Evolutionary conservation across 2,888 invertebrate species (phyloP).

Genomic region (Cancer borealis): DNA sequence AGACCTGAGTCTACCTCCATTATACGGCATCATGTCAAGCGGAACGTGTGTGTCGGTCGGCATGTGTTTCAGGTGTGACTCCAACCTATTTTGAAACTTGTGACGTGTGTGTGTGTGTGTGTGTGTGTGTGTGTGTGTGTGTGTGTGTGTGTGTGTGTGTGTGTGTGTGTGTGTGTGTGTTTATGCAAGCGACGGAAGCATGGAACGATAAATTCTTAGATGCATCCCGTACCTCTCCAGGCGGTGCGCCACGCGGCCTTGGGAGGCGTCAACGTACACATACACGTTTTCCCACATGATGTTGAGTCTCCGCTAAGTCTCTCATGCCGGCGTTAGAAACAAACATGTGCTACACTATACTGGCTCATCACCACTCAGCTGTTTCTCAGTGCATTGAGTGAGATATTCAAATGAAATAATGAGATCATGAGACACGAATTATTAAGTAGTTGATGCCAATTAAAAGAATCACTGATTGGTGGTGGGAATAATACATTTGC

Average conservation of each 20-base stretch:
- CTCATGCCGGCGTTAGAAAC: not conserved
- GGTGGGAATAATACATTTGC: too few relatives aligned
- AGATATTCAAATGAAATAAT: not conserved
- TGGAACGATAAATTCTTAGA: not conserved
- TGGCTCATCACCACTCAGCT: not conserved
- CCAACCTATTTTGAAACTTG: not conserved
- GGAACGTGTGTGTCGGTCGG: not conserved
- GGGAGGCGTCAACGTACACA: not conserved
- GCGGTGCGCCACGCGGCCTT: not conserved
- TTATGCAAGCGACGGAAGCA: not conserved
- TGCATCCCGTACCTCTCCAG: not conserved
- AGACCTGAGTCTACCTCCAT: not conserved
- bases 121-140: not conserved
- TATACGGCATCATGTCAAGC: not conserved
- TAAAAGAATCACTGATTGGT: too few relatives aligned
- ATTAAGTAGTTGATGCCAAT: too few relatives aligned
- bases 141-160: conserved; percentile 1
- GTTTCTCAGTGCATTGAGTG: too few relatives aligned
- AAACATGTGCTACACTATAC: not conserved
- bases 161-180: not conserved
- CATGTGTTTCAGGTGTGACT: not conserved
- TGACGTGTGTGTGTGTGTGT: not conserved
- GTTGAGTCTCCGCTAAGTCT: not conserved
- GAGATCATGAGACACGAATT: not conserved
- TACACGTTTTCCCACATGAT: not conserved